Base-by-base conservation (phyloP, 2,113 vertebrate species). In the Nansenia antarctica region DNA sequence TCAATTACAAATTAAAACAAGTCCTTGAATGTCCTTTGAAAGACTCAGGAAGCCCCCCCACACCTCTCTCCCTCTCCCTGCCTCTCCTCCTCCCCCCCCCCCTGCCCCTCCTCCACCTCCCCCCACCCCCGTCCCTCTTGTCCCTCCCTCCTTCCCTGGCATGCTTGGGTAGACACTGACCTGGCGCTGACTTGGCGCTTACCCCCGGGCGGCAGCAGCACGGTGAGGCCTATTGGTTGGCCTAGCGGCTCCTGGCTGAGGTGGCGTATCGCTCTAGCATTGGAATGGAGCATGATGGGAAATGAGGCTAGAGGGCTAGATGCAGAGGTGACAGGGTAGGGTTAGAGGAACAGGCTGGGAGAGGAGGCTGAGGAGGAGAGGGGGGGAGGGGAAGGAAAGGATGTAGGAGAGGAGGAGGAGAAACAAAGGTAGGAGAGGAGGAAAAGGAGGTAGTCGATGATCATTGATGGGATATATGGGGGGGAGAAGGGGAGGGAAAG, bases 141-240 rank as follows among this genome's bases (percentile, higher is more conserved):
- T 34, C 42, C 26, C 27, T 31, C 37, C n/a, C 9, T 12, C 62
- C 64, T 15, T 12, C 26, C 58, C 69, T 57, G 71, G 62, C n/a
- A n/a, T 30, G 75, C 3, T 34, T 31, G 59, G n/a, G 15, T 59
- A 62, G 76, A 79, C 82, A 91, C 91, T 92, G 65, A 93, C 92
- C 92, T 92, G 88, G 88, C 79, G 62, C 79, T 87, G 82, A 91
- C 86, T 70, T 82, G 85, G 1, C 88, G 89, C 70, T 77, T 88
- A 37, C 86, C 89, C 68, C 77, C 85, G 78, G 78, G 68, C n/a
- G 88, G 79, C 83, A 93, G 85, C 76, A 88, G 76, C 78, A 91
- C 62, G 53, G 86, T 91, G 18, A 49, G 45, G 45, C n/a, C n/a
- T 88, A 92, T 85, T 82, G 84, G 83, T 68, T 91, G 45, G 45